phyloP scores from a whole-genome alignment of 2,888 invertebrate species.

The Heliconius erato region DNA sequence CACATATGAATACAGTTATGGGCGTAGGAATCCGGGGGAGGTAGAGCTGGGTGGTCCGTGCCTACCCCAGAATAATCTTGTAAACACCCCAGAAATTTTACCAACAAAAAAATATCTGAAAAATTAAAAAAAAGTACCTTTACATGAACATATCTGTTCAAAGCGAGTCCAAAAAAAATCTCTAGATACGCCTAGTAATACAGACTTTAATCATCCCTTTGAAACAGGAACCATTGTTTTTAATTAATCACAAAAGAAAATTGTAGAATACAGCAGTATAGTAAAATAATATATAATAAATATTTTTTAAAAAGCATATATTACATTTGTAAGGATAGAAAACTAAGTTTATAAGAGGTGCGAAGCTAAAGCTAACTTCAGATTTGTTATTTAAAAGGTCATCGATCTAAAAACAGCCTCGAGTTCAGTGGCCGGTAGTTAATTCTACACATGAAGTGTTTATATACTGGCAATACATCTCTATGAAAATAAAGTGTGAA shows the following conservation, averaged over 20 bases:
- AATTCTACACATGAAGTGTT: slow-evolving; percentile 56
- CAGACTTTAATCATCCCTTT: not conserved
- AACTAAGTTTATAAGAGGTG: not conserved
- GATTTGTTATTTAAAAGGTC: slow-evolving; percentile 49
- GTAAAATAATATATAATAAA: no score
- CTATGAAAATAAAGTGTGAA: slow-evolving; percentile 54
- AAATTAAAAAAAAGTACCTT: no score
- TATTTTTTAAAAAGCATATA: not conserved
- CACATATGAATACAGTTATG: no score
- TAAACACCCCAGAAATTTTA: no score
- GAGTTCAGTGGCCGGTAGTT: slow-evolving; percentile 78
- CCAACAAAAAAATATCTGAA: no score
- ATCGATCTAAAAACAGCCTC: slow-evolving; percentile 76
- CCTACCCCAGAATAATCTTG: no score
- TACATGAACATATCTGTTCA: no score
- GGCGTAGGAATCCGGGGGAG: no score
- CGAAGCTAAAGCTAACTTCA: slow-evolving; percentile 21
- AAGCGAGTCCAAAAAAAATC: no score
- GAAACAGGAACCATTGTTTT: slow-evolving; percentile 1
- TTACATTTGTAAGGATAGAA: not conserved
- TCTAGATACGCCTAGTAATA: not conserved
- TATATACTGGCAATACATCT: slow-evolving; percentile 55
- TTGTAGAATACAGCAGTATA: not conserved
- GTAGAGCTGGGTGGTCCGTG: no score
- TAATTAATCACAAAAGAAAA: not conserved